Base-by-base conservation (phyloP, 1,140 invertebrate species). In the Arctopsyche grandis region DNA sequence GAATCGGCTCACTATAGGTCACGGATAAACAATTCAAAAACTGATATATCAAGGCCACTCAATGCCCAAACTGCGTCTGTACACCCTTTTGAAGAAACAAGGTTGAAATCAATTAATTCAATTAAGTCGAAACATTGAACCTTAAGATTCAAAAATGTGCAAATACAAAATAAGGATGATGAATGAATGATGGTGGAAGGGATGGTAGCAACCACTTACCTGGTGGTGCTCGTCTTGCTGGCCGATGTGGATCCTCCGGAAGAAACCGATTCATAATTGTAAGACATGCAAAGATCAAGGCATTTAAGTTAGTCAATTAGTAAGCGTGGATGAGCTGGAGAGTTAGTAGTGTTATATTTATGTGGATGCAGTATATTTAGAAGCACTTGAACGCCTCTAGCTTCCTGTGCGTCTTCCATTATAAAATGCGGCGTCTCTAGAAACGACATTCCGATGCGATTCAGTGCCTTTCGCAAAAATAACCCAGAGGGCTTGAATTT, bases 241-340 rank as follows among this genome's bases (percentile, higher is more conserved):
- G 85, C 89, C 87, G 87, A 82, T 69, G 87, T 90, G 84, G 89
- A 89, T 85, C 89, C 90, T 89, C 90, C 90, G 85, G 89, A 86
- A 84, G 88, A 89, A 86, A 90, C 86, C 85, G 89, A 89, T 89
- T 90, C 90, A 86, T 88, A 90, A 89, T 91, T 90, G 90, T 90
- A 91, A 90, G 90, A 90, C 90, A 91, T 91, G 90, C 90, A 91
- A 90, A 89, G 87, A 86, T 89, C 88, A 91, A 90, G 86, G 87
- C 88, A 85, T 84, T 80, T 86, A 74, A 89, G 89, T 91, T 91
- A 91, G 89, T 88, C 87, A 85, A 63, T 85, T 84, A 83, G 63
- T 77, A 70, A 74, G 44, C 24, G 43, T 69, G 16, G 5, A 38
- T 24, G 44, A n/a, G 14, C n/a, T 46, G 69, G 9, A 38, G 38